These are phyloP conservation scores for Sinodicranocentrus sp. DNA, from an alignment of 2,888 invertebrate genomes.

Conservation along the genomic window DNA sequence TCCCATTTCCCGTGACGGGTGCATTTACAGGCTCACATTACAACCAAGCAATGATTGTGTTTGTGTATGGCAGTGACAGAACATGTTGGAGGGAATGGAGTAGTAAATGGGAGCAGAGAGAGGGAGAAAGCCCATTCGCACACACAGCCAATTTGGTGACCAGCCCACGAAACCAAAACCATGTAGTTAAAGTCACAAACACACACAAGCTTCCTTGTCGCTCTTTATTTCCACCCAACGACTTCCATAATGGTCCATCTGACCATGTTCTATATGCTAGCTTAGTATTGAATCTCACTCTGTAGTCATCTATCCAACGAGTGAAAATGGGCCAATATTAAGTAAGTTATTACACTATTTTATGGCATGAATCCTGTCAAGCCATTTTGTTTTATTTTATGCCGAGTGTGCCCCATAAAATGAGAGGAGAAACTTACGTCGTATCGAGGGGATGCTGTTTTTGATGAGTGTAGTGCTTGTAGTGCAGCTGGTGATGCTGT, in stretches of 20 bases:
- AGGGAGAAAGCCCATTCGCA: constrained; percentile 45
- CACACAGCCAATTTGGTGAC: constrained; percentile 46
- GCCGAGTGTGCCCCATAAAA: constrained; percentile 14
- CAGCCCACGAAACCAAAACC: constrained; percentile 39
- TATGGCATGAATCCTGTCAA: constrained; percentile 53
- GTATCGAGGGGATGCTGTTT: constrained; percentile 57
- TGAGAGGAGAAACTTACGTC: constrained; percentile 45
- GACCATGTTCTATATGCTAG: not conserved
- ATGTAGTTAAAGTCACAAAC: constrained; percentile 62
- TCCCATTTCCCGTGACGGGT: not conserved
- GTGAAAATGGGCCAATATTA: constrained; percentile 58
- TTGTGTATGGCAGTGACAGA: constrained; percentile 43
- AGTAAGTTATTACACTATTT: constrained; percentile 58
- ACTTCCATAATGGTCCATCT: constrained; percentile 27
- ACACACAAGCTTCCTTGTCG: constrained; percentile 47
- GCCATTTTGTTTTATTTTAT: constrained; percentile 38
- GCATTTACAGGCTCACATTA: constrained; percentile 15
- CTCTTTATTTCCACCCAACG: constrained; percentile 24
- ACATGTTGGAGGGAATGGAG: not conserved
- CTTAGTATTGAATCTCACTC: not conserved
- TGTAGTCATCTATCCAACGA: constrained; percentile 4
- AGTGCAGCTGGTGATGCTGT: constrained; percentile 44
- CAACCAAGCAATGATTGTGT: constrained; percentile 20
- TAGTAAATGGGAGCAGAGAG: constrained; percentile 26
- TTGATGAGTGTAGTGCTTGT: constrained; percentile 56